Evolutionary conservation across 2,888 invertebrate species (phyloP), one percentile per base, ranked within the genome.

Genomic region (Choreutis nemorana): DNA sequence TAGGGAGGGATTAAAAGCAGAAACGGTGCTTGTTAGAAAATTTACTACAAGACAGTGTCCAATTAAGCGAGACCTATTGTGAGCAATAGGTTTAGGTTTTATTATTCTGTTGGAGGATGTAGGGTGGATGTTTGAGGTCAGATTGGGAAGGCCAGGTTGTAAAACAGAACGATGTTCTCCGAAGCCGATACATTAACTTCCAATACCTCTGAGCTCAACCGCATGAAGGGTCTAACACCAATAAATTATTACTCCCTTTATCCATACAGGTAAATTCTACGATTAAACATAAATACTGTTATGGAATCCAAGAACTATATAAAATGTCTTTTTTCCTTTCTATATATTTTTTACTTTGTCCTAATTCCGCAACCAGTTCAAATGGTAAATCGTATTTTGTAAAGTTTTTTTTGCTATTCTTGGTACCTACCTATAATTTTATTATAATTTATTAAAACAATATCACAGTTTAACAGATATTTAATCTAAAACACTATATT

Each of bases 181-280:
- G 39, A 48, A 50, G 44, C 51, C 60, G 57, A 67, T 68, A 70
- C 61, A 65, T 67, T 67, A 61, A 53, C 50, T 53, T 48, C 56
- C 56, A 49, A 59, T 62, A 54, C 57, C 53, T 55, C 48, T 32
- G 55, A 58, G 60, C 60, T 61, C 57, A 60, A 63, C 67, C 67
- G 48, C 56, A 55, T 55, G 54, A 63, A 67, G 64, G 66, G 67
- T 63, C 54, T 56, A 54, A 55, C 54, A 52, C 57, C 57, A 65
- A 70, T 70, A 66, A 71, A 71, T 71, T 68, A 70, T 70, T 61
- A 63, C 57, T 44, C 43, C 44, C 51, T 53, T 46, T 48, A 40
- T 55, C 52, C 45, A 41, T 45, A 41, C 22, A 14, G 20, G 33
- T 27, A 27, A 30, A n/a, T n/a, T n/a, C n/a, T n/a, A n/a, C n/a